A percentile compares a stretch with the other conserved stretches of the same genome.
phyloP scores from a whole-genome alignment of 2,888 invertebrate species.

The Bimastos eiseni region DNA sequence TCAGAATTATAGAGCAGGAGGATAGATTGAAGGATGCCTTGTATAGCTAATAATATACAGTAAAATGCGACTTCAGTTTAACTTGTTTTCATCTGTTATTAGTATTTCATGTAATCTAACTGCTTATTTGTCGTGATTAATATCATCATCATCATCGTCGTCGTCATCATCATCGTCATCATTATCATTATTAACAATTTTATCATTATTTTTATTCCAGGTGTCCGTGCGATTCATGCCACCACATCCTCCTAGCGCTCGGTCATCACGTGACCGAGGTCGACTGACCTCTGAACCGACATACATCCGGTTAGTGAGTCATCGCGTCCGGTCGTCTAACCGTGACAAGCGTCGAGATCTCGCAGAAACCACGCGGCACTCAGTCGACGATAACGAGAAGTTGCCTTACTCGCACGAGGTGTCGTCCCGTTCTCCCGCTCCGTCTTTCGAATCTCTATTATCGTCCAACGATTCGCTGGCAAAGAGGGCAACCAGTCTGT shows the following conservation, averaged over 20 bases:
- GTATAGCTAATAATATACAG: too few relatives aligned
- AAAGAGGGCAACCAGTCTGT: background rate
- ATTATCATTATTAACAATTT: background rate
- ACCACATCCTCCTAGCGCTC: background rate
- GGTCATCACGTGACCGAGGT: slow-evolving; percentile 6
- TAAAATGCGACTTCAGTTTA: too few relatives aligned
- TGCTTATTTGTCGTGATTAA: too few relatives aligned
- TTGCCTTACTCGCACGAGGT: slow-evolving; percentile 24
- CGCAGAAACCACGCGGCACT: background rate
- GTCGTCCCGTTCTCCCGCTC: background rate
- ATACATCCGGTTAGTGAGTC: background rate
- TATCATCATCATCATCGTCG: too few relatives aligned
- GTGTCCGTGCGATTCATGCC: slow-evolving; percentile 1
- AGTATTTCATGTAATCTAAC: too few relatives aligned
- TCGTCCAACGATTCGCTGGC: background rate
- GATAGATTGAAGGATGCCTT: too few relatives aligned
- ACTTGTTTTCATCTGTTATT: too few relatives aligned
- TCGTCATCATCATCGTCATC: too few relatives aligned
- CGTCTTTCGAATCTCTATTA: background rate
- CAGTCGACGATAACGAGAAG: background rate
- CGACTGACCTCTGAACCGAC: slow-evolving; percentile 1
- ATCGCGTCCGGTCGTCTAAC: background rate
- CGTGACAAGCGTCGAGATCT: slow-evolving; percentile 9
- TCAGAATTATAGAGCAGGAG: too few relatives aligned
- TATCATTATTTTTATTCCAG: background rate